A percentile compares a stretch with the other conserved stretches of the same genome.
Evolutionary conservation across 2,113 vertebrate species (phyloP).

Genomic region (Gulo gulo): DNA sequence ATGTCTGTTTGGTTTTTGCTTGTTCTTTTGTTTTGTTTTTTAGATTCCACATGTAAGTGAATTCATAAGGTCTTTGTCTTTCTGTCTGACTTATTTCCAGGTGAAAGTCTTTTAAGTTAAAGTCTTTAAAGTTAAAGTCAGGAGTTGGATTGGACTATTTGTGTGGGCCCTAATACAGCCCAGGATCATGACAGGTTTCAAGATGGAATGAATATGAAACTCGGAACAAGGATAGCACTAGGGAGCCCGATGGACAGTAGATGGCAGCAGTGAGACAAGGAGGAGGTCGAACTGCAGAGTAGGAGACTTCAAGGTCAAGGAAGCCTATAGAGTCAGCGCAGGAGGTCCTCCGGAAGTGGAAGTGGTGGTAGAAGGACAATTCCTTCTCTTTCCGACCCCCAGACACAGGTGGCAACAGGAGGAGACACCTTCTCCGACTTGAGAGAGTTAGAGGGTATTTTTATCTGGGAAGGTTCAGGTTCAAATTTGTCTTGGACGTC

Average conservation of each 20-base stretch:
- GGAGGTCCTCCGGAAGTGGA: background rate
- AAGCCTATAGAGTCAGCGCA: background rate
- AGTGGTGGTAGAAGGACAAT: background rate
- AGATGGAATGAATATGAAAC: background rate
- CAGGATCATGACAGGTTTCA: background rate
- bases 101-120: background rate
- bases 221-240: fast-evolving
- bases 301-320: background rate
- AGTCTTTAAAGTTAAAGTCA: background rate
- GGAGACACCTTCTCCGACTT: background rate
- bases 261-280: background rate
- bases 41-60: background rate
- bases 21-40: background rate
- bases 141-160: background rate
- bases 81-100: background rate
- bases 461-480: background rate
- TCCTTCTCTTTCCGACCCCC: background rate
- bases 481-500: background rate
- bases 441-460: background rate
- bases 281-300: background rate
- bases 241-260: background rate
- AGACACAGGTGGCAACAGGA: background rate
- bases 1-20: background rate
- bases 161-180: background rate
- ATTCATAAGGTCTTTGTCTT: background rate